Evolutionary conservation across 1,140 invertebrate species (phyloP), one percentile per base, ranked within the genome.

Genomic region (Drosophila kikkawai): DNA sequence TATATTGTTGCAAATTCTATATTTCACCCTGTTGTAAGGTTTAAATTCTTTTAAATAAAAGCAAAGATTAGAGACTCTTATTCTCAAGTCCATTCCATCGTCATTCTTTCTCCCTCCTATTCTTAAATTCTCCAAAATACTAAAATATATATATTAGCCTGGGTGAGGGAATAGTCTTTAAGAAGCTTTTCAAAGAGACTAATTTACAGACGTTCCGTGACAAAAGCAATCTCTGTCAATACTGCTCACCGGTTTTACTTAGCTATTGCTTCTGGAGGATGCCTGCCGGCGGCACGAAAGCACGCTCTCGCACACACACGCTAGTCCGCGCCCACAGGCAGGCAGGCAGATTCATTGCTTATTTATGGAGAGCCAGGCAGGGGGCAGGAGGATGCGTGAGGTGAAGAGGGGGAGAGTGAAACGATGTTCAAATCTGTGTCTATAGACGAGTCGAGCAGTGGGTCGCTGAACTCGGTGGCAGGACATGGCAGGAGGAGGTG

Each of bases 381-480:
- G 55, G 48, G 48, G 13, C 13, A n/a, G 2, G 1, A 55, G 34
- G 51, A 13, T 37, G 34, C 51, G 17, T 37, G 51, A 56, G 42
- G 39, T 22, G 44, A 39, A 29, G 15, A 15, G 22, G 53, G 58
- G 51, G 44, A 64, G 53, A 47, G 53, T 19, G 66, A 47, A 51
- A 63, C 37, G 45, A 55, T 41, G 58, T 39, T 39, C 11, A 68
- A 60, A 70, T 56, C 51, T 79, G 50, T 67, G 53, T 66, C 66
- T 71, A 59, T 53, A 69, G 50, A 41, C 65, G 60, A 80, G 67
- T 61, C 57, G 44, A 61, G 45, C 45, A 80, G 60, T 71, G 70
- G 82, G 82, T 79, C 82, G 80, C 57, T 86, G 82, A 86, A 81
- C 82, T 61, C 58, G 5, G 22, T 6, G 9, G 9, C 65, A 22